Base-by-base conservation (phyloP, 2,797 vertebrate species). In the Thripadectes ignobilis region DNA sequence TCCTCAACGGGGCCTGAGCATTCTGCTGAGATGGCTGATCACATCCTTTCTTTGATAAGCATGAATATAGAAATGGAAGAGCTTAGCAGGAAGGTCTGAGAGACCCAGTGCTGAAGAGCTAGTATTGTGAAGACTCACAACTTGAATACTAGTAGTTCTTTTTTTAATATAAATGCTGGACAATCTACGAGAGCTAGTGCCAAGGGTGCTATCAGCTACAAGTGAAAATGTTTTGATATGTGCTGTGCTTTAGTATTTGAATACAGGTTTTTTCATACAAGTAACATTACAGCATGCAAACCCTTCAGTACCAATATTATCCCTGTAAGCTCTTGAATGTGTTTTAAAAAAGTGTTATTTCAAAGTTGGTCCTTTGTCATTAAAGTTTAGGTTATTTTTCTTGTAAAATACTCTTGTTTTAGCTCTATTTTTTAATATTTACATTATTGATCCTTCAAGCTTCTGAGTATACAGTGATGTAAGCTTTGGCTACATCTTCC, bases 401-500 rank as follows among this genome's bases (percentile, higher is more conserved):
- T 46, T 73, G 14, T 59, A 73, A 94, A 83, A 81, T 78, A 10
- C 32, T 66, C 43, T 62, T 90, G 52, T 54, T 51, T 75, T 96
- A 84, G 27, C 57, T 73, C 29, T 59, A 29, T 41, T 34, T 85
- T 82, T 84, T 75, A 80, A 49, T 87, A 92, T 92, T 94, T 96
- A 67, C 39, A 43, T 82, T 95, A 88, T 61, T 85, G 85, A 96
- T 94, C 38, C 52, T 92, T 95, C 63, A 79, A 79, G 41, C 61
- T 88, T 92, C 89, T 85, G 77, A 85, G 61, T 39, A 67, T 32
- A 77, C 59, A 81, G 34, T 81, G 82, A 92, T 86, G 68, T 86
- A 84, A 93, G 74, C 74, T 90, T 95, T 94, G 80, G 92, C 85
- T 95, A 21, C 55, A 65, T 94, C 91, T 82, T 96, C 49, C 80